A percentile compares a stretch with the other conserved stretches of the same genome.
phyloP scores from a whole-genome alignment of 1,140 invertebrate species.

The Drosophila sucinea region DNA sequence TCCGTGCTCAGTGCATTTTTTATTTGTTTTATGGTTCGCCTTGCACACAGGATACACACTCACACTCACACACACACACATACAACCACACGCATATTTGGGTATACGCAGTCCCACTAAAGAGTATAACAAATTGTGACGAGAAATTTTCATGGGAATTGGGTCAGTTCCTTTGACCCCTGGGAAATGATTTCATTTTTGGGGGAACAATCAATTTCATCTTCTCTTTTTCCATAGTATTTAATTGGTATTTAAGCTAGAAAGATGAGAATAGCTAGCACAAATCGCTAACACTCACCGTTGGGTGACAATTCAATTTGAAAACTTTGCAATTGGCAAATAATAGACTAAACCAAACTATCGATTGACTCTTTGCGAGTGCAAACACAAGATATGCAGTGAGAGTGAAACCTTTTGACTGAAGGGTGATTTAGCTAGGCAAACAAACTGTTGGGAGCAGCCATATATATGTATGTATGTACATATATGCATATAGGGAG shows the following conservation, averaged over 20 bases:
- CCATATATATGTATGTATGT: too few species aligned
- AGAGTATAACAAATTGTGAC: conserved; percentile 37
- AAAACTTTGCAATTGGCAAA: conserved; percentile 44
- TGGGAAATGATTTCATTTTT: conserved; percentile 6
- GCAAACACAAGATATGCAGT: conserved; percentile 19
- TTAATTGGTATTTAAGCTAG: too few species aligned
- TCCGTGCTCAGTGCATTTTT: conserved; percentile 50
- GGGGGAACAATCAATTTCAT: neutral
- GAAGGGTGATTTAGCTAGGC: conserved; percentile 29
- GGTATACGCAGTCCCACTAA: neutral
- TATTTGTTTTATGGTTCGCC: conserved; percentile 58
- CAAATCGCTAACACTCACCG: too few species aligned
- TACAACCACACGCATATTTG: neutral
- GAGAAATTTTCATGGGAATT: conserved; percentile 53
- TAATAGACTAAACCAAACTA: conserved; percentile 39
- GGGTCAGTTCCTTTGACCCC: conserved; percentile 43
- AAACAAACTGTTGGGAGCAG: conserved; percentile 5
- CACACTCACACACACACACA: conserved; percentile 8
- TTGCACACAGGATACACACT: conserved; percentile 38
- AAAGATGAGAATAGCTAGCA: too few species aligned
- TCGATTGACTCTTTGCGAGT: conserved; percentile 37
- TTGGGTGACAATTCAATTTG: conserved; percentile 37
- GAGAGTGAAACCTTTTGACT: conserved; percentile 28
- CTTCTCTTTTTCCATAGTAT: neutral
- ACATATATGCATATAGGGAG: conserved; percentile 21